Conservation (phyloP, 2,888 invertebrate genomes). For the Diaphora mendica region DNA sequence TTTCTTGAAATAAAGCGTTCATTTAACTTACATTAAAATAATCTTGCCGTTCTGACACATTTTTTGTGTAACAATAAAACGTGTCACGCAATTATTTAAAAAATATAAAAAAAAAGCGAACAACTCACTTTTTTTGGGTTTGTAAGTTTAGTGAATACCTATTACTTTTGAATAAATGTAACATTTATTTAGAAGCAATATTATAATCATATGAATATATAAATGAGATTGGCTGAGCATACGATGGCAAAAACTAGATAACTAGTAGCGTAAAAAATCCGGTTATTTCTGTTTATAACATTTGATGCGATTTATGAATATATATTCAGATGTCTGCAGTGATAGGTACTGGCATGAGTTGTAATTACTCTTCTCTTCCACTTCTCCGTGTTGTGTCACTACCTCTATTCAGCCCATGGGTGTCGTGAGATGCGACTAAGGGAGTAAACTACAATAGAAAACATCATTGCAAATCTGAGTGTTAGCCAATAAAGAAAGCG, state of each 20-base stretch:
- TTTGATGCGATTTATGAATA: neutral
- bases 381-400: too few relatives aligned
- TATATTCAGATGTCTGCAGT: neutral
- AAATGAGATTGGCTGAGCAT: neutral
- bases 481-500: too few relatives aligned
- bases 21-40: neutral
- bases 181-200: neutral
- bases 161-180: neutral
- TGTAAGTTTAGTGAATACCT: neutral
- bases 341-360: neutral
- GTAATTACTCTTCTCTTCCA: too few relatives aligned
- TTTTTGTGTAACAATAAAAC: neutral
- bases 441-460: too few relatives aligned
- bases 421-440: too few relatives aligned
- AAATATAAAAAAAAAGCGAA: neutral
- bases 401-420: too few relatives aligned
- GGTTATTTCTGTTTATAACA: neutral
- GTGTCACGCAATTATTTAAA: neutral
- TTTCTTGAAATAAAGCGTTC: neutral
- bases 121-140: neutral
- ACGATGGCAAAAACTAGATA: neutral
- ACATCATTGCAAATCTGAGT: too few relatives aligned
- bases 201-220: too few relatives aligned
- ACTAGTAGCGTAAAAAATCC: neutral
- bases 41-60: neutral